Percentiles rank a stretch among this genome's conserved stretches.
Conservation (phyloP, 1,140 invertebrate genomes). For the Pogonus chalceus region DNA sequence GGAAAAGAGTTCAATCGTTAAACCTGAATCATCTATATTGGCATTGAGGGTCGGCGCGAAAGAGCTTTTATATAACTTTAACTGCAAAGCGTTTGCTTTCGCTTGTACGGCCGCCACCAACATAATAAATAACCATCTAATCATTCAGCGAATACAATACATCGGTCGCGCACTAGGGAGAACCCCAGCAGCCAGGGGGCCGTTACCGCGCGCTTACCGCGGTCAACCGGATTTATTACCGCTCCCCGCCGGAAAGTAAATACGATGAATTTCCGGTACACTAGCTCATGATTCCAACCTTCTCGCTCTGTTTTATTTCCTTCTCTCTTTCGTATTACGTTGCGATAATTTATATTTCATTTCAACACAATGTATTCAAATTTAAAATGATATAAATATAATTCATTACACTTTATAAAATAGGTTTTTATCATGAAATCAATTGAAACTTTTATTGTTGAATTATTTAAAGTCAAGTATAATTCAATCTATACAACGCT, state of each 20-base stretch:
- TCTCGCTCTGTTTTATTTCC: neutral
- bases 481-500: too few species aligned
- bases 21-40: neutral
- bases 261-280: neutral
- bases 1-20: neutral
- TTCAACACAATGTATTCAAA: too few species aligned
- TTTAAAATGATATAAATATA: too few species aligned
- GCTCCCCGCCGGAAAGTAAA: neutral
- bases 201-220: neutral
- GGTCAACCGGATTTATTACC: conserved; percentile 4
- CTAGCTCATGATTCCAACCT: neutral
- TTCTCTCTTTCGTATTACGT: too few species aligned
- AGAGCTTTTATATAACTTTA: too few species aligned
- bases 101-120: neutral
- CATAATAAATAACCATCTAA: neutral
- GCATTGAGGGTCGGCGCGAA: neutral
- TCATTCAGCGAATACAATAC: neutral
- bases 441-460: too few species aligned
- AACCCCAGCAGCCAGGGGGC: neutral
- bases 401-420: too few species aligned
- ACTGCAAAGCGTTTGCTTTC: neutral
- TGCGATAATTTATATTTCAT: too few species aligned
- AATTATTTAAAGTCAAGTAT: too few species aligned
- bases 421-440: too few species aligned
- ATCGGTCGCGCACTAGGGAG: neutral